phyloP scores from a whole-genome alignment of 2,888 invertebrate genomes.

The Herminia tarsipennalis region DNA sequence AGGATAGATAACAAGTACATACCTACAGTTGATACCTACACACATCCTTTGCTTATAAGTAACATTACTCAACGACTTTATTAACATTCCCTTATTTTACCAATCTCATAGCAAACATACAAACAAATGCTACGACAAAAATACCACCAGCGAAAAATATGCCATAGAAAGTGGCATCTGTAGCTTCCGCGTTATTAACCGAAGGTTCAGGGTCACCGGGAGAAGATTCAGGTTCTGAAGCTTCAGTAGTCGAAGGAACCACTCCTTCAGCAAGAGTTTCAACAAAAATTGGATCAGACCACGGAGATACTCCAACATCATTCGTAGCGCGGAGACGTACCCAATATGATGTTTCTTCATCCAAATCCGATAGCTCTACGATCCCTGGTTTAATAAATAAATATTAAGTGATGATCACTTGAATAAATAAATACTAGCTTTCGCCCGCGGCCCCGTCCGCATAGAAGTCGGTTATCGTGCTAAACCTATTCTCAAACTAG shows the following conservation, averaged over 20 bases:
- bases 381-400: slow-evolving; percentile 42
- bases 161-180: slow-evolving; percentile 58
- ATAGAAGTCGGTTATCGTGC: too few species aligned
- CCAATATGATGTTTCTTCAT: slow-evolving; percentile 61
- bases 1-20: too few species aligned
- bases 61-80: background rate
- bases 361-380: slow-evolving; percentile 42
- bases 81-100: slow-evolving; percentile 43
- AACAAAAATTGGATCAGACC: slow-evolving; percentile 54
- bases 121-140: slow-evolving; percentile 55
- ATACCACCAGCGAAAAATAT: slow-evolving; percentile 68
- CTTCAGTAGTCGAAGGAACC: slow-evolving; percentile 16
- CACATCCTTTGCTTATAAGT: too few species aligned
- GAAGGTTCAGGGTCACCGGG: slow-evolving; percentile 9
- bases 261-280: slow-evolving; percentile 35
- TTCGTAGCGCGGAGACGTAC: slow-evolving; percentile 60
- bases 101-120: slow-evolving; percentile 61
- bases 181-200: slow-evolving; percentile 19
- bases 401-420: background rate
- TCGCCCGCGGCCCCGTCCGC: too few species aligned
- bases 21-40: too few species aligned
- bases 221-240: slow-evolving; percentile 18
- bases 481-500: too few species aligned
- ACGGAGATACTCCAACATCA: slow-evolving; percentile 58
- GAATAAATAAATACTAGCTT: too few species aligned